Percentiles rank a stretch among this genome's conserved stretches.
phyloP scores from a whole-genome alignment of 1,140 invertebrate genomes.

The Lineus longissimus region DNA sequence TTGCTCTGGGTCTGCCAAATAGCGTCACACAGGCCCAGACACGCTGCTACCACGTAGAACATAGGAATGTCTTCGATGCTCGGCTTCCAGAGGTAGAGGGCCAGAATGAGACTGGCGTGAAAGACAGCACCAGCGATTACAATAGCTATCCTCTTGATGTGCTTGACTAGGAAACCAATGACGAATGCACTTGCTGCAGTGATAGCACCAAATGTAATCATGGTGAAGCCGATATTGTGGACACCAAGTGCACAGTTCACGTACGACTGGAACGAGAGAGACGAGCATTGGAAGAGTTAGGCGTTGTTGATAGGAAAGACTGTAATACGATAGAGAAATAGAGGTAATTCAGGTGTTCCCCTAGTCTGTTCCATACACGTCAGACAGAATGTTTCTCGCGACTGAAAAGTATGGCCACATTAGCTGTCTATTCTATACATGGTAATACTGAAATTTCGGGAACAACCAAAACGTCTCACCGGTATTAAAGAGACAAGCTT shows the following conservation, averaged over 20 bases:
- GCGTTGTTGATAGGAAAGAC: no score
- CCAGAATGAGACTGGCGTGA: conserved; percentile 51
- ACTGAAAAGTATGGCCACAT: no score
- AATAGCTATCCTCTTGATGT: conserved; percentile 51
- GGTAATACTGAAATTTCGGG: no score
- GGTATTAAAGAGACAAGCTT: no score
- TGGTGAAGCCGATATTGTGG: conserved; percentile 48
- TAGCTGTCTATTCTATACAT: no score
- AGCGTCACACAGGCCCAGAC: conserved; percentile 53
- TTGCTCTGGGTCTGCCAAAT: conserved; percentile 56
- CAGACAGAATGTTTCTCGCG: neutral
- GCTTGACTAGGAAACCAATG: conserved; percentile 47
- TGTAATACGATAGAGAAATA: no score
- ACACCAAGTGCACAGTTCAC: conserved; percentile 52
- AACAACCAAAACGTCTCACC: no score
- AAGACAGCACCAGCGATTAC: conserved; percentile 49
- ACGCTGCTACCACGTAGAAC: conserved; percentile 54
- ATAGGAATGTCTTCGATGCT: conserved; percentile 48
- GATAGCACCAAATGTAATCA: conserved; percentile 50
- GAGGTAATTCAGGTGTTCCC: no score
- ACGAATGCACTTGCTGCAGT: conserved; percentile 46
- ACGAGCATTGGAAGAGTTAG: no score
- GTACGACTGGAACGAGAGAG: conserved; percentile 45
- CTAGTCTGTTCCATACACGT: no score
- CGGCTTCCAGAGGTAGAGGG: conserved; percentile 52